Evolutionary conservation across 1,140 invertebrate genomes (phyloP).

Genomic region (Bactericera cockerelli): DNA sequence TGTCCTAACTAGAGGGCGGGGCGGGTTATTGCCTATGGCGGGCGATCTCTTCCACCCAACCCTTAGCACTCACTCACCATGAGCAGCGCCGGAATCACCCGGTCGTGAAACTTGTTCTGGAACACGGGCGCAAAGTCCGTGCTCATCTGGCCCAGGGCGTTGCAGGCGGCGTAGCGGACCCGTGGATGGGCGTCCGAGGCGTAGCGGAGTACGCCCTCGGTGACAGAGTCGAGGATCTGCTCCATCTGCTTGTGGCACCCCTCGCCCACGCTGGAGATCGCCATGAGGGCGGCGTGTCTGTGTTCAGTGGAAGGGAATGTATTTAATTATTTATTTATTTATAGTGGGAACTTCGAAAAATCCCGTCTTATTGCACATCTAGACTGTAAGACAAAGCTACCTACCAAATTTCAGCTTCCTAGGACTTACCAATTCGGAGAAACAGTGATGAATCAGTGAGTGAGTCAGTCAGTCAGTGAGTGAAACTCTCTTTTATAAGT

Average conservation of each 20-base stretch:
- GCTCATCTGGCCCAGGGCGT: conserved; percentile 98
- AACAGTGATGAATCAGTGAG: no score
- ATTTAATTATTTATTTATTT: no score
- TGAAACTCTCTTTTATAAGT: no score
- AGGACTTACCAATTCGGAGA: no score
- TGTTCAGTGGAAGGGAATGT: conserved; percentile 13
- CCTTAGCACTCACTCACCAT: conserved; percentile 43
- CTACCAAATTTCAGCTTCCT: no score
- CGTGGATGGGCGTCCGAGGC: conserved; percentile 80
- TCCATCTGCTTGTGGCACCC: conserved; percentile 98
- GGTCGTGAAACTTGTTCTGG: conserved; percentile 94
- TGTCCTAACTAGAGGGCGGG: no score
- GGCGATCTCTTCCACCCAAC: no score
- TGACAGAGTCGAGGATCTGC: conserved; percentile 72
- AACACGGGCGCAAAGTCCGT: conserved; percentile 94
- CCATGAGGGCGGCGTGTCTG: conserved; percentile 93
- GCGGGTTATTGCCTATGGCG: no score
- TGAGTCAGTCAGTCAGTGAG: no score
- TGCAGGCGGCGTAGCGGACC: conserved; percentile 93
- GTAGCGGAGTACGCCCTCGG: conserved; percentile 76
- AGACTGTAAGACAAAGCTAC: no score
- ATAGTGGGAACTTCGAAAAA: no score
- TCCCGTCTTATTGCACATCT: no score
- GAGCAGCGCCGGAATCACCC: conserved; percentile 80
- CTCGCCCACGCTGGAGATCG: conserved; percentile 93